Evolutionary conservation across 2,888 invertebrate genomes (phyloP), one percentile per base, ranked within the genome.

Genomic region (Caenorhabditis doughertyi): DNA sequence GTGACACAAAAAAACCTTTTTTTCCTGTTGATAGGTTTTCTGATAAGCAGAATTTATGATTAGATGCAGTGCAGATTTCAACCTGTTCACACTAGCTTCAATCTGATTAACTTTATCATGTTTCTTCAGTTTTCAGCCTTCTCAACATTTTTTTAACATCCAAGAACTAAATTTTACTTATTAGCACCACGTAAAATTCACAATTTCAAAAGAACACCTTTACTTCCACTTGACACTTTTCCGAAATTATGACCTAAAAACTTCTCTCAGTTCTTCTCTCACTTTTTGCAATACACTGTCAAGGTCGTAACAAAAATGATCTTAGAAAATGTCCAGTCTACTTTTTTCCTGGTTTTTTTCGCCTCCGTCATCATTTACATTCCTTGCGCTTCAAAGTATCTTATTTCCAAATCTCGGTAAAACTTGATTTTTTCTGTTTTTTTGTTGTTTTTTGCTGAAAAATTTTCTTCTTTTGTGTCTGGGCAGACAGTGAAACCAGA

Each of bases 401-500:
- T 25, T 16, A 60, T 68, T 76, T 76, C 76, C 58, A 23, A 21
- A 53, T 23, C 18, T 35, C 27, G 51, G 51, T 18, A 49, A 27
- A 42, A 76, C 67, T 68, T 60, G 76, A 51, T 76, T 76, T 32
- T 67, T 11, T 8, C 21, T 16, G 53, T 58, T 49, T 39, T 51
- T 51, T 16, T 16, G 53, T 58, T 49, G 27, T 51, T 51, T 42
- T 39, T 18, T 39, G 16, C 39, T 67, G 39, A 7, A 55, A 56
- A 32, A 42, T 47, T 3, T 25, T 29, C 44, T 47, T 16, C 18
- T 47, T 55, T 42, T n/a, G 44, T 67, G 58, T 49, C 51, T 68
- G 76, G 60, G 60, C 60, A 58, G 42, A 68, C 51, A 29, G 51
- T 60, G 76, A 76, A 76, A 76, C 60, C 67, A 76, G 76, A 76